phyloP scores from a whole-genome alignment of 1,140 invertebrate species.

The Heliconius himera region DNA sequence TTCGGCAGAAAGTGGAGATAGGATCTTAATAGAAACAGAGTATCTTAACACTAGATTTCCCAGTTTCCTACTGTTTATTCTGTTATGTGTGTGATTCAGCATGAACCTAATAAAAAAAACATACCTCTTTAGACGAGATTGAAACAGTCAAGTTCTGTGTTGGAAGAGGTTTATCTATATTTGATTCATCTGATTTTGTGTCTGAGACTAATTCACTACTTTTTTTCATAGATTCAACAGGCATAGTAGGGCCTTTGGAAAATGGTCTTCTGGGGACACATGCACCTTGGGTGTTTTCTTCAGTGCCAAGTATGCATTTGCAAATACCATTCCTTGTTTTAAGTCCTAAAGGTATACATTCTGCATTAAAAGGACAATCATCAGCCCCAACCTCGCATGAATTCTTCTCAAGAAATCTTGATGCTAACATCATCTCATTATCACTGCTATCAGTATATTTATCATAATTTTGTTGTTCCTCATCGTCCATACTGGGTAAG shows the following conservation, averaged over 20 bases:
- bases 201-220: constrained; percentile 51
- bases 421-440: constrained; percentile 76
- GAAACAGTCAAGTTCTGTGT: constrained; percentile 89
- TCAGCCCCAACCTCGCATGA: constrained; percentile 77
- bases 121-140: constrained; percentile 88
- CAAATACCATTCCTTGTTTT: constrained; percentile 86
- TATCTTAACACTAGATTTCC: too few relatives aligned
- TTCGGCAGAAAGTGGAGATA: too few relatives aligned
- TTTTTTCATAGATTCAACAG: constrained; percentile 67
- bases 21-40: too few relatives aligned
- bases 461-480: constrained; percentile 61
- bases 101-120: neutral
- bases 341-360: constrained; percentile 83
- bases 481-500: constrained; percentile 65
- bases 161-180: constrained; percentile 67
- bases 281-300: constrained; percentile 62
- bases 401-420: constrained; percentile 73
- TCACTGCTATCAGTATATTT: constrained; percentile 76
- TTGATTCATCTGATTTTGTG: constrained; percentile 51
- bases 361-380: constrained; percentile 85
- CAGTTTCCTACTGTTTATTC: too few relatives aligned
- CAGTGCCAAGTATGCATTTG: constrained; percentile 83
- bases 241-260: constrained; percentile 66
- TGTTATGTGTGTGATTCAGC: too few relatives aligned
- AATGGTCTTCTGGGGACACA: constrained; percentile 68